Conservation (phyloP, 92 coral and sea anemone species). For the Porites evermanni region DNA sequence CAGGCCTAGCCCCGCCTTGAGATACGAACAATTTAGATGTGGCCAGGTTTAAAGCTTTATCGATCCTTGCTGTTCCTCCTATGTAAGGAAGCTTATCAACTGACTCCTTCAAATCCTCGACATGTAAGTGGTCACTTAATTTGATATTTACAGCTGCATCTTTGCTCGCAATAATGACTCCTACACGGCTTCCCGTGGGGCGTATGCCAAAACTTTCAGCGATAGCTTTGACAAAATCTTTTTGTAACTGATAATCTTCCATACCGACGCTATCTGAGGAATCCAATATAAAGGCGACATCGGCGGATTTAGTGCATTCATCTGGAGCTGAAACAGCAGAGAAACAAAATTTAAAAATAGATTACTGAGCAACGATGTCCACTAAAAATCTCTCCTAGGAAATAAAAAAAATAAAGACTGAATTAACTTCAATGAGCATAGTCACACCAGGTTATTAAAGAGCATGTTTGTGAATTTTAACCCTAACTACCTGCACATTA, state of each 20-base stretch:
- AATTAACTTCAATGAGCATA: too few species aligned
- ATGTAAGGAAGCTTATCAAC: conserved; percentile 40
- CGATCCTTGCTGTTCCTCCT: conserved; percentile 12
- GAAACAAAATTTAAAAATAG: neutral
- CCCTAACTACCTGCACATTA: too few species aligned
- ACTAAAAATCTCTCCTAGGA: neutral
- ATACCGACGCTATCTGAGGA: conserved; percentile 49
- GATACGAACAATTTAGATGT: conserved; percentile 11
- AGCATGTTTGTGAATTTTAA: too few species aligned
- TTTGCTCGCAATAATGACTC: conserved; percentile 50
- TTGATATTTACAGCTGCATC: conserved; percentile 52
- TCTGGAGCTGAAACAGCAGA: conserved; percentile 17
- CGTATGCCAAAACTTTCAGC: conserved; percentile 59
- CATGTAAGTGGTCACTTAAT: conserved; percentile 51
- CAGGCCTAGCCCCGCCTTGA: conserved; percentile 38
- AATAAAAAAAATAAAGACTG: too few species aligned
- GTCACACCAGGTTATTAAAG: too few species aligned
- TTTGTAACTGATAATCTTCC: conserved; percentile 52
- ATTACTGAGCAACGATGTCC: neutral
- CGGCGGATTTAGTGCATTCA: conserved; percentile 36
- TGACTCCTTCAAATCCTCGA: conserved; percentile 15
- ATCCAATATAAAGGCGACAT: conserved; percentile 62
- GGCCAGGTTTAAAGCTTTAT: conserved; percentile 42
- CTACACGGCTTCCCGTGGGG: conserved; percentile 48
- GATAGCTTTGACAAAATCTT: conserved; percentile 64